Base-by-base conservation (phyloP, 2,797 vertebrate species). In the Muraenolepis orangiensis region DNA sequence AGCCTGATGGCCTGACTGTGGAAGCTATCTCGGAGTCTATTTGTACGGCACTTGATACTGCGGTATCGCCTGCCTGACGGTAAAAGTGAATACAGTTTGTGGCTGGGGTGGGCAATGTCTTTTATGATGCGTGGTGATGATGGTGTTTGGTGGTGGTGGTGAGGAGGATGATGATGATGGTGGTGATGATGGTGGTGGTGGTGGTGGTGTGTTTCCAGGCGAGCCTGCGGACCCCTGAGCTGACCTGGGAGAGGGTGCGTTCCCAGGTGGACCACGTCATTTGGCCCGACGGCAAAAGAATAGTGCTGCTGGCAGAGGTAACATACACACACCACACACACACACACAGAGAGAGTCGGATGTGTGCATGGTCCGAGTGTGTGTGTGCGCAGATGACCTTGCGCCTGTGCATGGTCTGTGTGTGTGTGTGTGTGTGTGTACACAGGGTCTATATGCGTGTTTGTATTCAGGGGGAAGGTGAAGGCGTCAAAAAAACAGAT, bases 221-320 rank as follows among this genome's bases (percentile, higher is more conserved):
- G 0, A 99, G 97, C 88, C 95, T 99, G 83, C 93, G 97, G 72
- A 98, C 97, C 0, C 97, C 97, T 0, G 97, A 98, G 81, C 92
- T 99, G 78, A 99, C 97, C 77, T 99, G 97, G 97, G 97, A 99
- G 90, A 92, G 97, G 66, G 97, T 99, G 64, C 94, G 97, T 81
- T 99, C 97, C 71, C 97, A 99, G 86, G 97, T 99, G 85, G 97
- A 99, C 86, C 97, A 99, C 0, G 96, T 99, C 82, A 99, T 99
- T 91, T 99, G 96, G 96, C 97, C 97, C 0, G 97, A 99, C 0
- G 97, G 97, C 76, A 99, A 98, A 87, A 95, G 97, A 74, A 96
- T 99, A 90, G 96, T 99, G 72, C 93, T 99, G 74, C 91, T 99
- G 91, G 97, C 97, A 1, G 97, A 99, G 96, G 97, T 98, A 89